These are phyloP conservation scores for Pantherophis guttatus DNA, from an alignment of 2,113 vertebrate genomes.

Conservation along the genomic window DNA sequence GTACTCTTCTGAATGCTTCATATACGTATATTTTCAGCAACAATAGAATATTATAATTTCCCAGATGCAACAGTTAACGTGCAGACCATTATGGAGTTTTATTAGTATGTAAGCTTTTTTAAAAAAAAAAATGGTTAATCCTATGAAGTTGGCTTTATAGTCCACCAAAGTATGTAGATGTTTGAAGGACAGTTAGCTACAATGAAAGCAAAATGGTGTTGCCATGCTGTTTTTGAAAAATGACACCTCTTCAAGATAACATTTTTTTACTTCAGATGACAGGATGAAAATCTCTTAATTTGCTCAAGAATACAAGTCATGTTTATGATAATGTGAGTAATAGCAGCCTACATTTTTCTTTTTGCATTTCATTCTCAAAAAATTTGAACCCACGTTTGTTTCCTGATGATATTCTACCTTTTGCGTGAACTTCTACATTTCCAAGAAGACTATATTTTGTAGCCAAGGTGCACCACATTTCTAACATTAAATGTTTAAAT, in stretches of 20 bases:
- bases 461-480: not conserved
- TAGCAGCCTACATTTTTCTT: not conserved
- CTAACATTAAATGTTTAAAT: slow-evolving; percentile 14
- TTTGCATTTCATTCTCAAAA: not conserved
- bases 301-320: slow-evolving; percentile 27
- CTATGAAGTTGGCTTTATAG: slow-evolving; percentile 12
- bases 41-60: slow-evolving; percentile 47
- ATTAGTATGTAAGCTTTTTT: slow-evolving; percentile 19
- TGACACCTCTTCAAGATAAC: slow-evolving; percentile 3
- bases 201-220: slow-evolving; percentile 38
- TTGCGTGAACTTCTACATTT: slow-evolving; percentile 31
- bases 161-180: slow-evolving; percentile 9
- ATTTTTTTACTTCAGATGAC: not conserved
- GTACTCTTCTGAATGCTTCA: slow-evolving; percentile 40
- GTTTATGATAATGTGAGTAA: not conserved
- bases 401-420: slow-evolving; percentile 7
- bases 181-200: slow-evolving; percentile 28
- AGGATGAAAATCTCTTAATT: not conserved
- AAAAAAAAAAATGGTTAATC: slow-evolving; percentile 23
- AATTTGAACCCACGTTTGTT: slow-evolving; percentile 36
- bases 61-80: slow-evolving; percentile 31
- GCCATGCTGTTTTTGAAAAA: slow-evolving; percentile 36
- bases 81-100: slow-evolving; percentile 48
- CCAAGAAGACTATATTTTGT: not conserved
- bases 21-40: slow-evolving; percentile 36